Evolutionary conservation across 2,113 vertebrate genomes (phyloP).

Genomic region (Zosterops pallidus): DNA sequence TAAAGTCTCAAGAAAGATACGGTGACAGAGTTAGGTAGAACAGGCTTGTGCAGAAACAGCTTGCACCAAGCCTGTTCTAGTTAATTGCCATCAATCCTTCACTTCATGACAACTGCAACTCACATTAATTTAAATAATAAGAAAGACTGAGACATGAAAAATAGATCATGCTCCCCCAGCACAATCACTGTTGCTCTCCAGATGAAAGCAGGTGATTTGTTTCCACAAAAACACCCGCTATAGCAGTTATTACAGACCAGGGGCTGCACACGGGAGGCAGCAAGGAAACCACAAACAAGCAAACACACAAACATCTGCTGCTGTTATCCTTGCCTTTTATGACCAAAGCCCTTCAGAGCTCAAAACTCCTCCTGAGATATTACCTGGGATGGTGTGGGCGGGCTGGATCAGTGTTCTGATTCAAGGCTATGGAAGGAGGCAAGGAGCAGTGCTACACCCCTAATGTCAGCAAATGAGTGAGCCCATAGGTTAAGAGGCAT

Average conservation of each 20-base stretch:
- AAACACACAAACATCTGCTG: not conserved
- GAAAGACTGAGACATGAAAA: constrained; percentile 62
- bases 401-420: not conserved
- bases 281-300: constrained; percentile 6
- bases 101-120: constrained; percentile 55
- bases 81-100: constrained; percentile 59
- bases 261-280: not conserved
- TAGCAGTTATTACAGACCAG: constrained; percentile 23
- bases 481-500: not conserved
- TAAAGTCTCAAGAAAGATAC: not conserved
- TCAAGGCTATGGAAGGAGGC: not conserved
- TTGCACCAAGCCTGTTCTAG: not conserved
- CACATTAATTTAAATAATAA: constrained; percentile 67
- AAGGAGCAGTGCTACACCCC: not conserved
- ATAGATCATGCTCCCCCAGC: constrained; percentile 30
- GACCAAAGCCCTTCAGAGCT: not conserved
- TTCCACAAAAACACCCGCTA: constrained; percentile 39
- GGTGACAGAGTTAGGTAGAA: not conserved
- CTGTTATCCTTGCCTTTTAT: constrained; percentile 32
- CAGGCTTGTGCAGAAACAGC: not conserved
- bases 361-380: constrained; percentile 14
- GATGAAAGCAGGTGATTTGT: constrained; percentile 67
- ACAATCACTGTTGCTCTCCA: constrained; percentile 57
- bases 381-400: not conserved
- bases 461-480: not conserved